phyloP scores from a whole-genome alignment of 2,888 invertebrate species.

The Pachliopta kotzebuea region DNA sequence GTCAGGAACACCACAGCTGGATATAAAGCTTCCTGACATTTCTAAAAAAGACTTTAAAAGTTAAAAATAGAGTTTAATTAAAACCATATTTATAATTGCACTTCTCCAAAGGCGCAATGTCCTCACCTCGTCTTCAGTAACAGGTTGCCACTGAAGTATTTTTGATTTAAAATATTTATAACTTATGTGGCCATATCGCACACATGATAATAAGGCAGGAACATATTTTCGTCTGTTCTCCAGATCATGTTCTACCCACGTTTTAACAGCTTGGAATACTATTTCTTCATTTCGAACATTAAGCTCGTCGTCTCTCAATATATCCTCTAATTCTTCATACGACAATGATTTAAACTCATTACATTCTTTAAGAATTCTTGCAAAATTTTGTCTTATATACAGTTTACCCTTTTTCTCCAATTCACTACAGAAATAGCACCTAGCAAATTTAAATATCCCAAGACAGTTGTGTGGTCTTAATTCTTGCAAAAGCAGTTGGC shows the following conservation, averaged over 20 bases:
- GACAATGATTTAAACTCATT: constrained; percentile 82
- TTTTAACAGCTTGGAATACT: constrained; percentile 86
- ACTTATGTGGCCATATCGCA: constrained; percentile 84
- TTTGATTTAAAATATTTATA: constrained; percentile 79
- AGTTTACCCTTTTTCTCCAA: constrained; percentile 82
- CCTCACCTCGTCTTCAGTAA: constrained; percentile 73
- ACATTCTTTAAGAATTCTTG: constrained; percentile 81
- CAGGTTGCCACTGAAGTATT: constrained; percentile 78
- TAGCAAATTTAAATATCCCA: constrained; percentile 85
- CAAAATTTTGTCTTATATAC: constrained; percentile 81
- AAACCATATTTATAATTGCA: background rate
- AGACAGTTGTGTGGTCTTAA: constrained; percentile 85
- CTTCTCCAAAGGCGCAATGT: background rate
- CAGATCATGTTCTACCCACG: constrained; percentile 84
- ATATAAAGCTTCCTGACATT: constrained; percentile 76
- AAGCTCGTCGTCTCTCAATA: constrained; percentile 85
- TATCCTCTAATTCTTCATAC: constrained; percentile 81
- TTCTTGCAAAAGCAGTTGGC: constrained; percentile 83
- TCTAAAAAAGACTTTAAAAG: constrained; percentile 50
- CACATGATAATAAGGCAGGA: constrained; percentile 81
- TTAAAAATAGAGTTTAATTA: constrained; percentile 14
- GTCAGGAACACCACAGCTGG: constrained; percentile 78
- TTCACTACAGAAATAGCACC: constrained; percentile 85
- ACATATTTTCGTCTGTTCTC: constrained; percentile 77
- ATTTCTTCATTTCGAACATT: constrained; percentile 87